Percentiles rank a stretch among this genome's conserved stretches.
Evolutionary conservation across 1,140 invertebrate genomes (phyloP).

Genomic region (Lepidurus apus): DNA sequence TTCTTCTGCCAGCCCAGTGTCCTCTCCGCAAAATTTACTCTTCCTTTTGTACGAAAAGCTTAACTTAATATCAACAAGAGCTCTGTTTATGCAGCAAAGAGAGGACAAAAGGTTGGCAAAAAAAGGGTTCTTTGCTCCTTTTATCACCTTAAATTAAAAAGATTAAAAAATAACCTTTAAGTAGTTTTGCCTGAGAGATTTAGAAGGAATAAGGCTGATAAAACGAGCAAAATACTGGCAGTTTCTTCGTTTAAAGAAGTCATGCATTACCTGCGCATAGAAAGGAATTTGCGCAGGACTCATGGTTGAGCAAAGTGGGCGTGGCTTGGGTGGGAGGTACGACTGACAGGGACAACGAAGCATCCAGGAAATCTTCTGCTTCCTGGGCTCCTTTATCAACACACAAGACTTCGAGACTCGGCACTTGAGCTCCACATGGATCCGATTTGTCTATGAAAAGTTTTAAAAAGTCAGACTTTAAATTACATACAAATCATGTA

Average conservation of each 20-base stretch:
- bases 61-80: too few species aligned
- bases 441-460: too few species aligned
- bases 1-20: not conserved
- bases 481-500: too few species aligned
- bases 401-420: not conserved
- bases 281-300: not conserved
- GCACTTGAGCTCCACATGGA: too few species aligned
- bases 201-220: not conserved
- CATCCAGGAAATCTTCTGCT: not conserved
- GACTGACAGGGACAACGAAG: not conserved
- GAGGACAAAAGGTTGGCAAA: too few species aligned
- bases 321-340: constrained; percentile 1
- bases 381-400: not conserved
- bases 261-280: not conserved
- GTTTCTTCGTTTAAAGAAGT: not conserved
- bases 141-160: too few species aligned
- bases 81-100: too few species aligned
- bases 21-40: not conserved
- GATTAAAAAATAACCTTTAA: too few species aligned
- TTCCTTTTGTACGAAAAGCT: too few species aligned
- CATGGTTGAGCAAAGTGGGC: constrained; percentile 1
- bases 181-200: not conserved
- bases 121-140: too few species aligned
- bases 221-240: not conserved
- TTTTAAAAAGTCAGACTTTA: too few species aligned